phyloP scores from a whole-genome alignment of 1,140 invertebrate species.

The Streblospio benedicti region DNA sequence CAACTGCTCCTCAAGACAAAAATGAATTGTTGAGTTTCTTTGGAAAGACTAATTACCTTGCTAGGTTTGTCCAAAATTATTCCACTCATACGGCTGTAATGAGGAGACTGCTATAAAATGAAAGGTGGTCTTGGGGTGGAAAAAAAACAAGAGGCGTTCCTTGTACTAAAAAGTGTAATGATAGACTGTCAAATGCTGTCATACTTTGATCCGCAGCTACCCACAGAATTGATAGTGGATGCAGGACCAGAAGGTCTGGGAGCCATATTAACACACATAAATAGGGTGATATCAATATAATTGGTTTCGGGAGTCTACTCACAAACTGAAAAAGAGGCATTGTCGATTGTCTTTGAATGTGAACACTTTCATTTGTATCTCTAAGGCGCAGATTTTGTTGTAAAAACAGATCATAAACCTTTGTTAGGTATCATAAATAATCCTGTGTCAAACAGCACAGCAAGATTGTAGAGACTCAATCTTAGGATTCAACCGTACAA shows the following conservation, averaged over 20 bases:
- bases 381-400: slow-evolving; percentile 30
- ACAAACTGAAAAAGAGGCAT: slow-evolving; percentile 38
- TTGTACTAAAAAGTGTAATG: too few relatives aligned
- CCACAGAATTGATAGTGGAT: too few relatives aligned
- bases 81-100: not conserved
- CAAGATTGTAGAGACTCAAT: slow-evolving; percentile 11
- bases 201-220: too few relatives aligned
- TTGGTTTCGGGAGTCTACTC: slow-evolving; percentile 27
- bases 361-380: slow-evolving; percentile 39
- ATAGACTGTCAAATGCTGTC: too few relatives aligned
- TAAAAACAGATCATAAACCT: slow-evolving; percentile 34
- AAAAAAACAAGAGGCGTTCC: too few relatives aligned
- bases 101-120: not conserved
- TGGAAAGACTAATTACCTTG: slow-evolving; percentile 8
- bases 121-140: not conserved
- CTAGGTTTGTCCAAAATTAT: not conserved
- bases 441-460: slow-evolving; percentile 1
- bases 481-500: slow-evolving; percentile 12
- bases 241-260: too few relatives aligned
- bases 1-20: too few relatives aligned
- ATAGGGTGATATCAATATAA: too few relatives aligned
- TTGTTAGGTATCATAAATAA: slow-evolving; percentile 11
- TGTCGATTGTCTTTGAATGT: slow-evolving; percentile 38
- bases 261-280: too few relatives aligned
- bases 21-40: not conserved